Conservation (phyloP, 2,888 invertebrate species). For the Merodon equestris region DNA sequence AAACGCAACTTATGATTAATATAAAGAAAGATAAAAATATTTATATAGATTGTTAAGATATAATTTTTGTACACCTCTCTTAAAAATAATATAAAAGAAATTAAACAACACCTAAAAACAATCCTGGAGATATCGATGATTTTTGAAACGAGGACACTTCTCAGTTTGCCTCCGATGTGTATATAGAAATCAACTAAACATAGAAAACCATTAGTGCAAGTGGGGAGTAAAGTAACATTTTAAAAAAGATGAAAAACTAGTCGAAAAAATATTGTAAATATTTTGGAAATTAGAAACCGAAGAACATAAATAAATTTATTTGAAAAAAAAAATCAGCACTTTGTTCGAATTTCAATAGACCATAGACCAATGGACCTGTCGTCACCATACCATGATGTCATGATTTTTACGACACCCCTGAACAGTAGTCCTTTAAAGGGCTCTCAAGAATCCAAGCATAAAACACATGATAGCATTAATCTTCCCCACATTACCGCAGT, state of each 20-base stretch:
- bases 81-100: conserved; percentile 21
- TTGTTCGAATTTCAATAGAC: not conserved
- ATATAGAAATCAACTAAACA: conserved; percentile 34
- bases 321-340: conserved; percentile 16
- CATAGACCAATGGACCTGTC: too few relatives aligned
- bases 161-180: conserved; percentile 40
- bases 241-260: conserved; percentile 20
- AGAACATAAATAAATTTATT: conserved; percentile 63
- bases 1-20: conserved; percentile 65
- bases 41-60: conserved; percentile 48
- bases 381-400: too few relatives aligned
- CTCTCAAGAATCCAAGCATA: too few relatives aligned
- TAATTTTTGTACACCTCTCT: conserved; percentile 67
- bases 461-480: too few relatives aligned
- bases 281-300: conserved; percentile 64
- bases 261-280: conserved; percentile 51
- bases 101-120: conserved; percentile 4
- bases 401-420: too few relatives aligned
- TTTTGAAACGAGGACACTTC: conserved; percentile 24
- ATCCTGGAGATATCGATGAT: conserved; percentile 2
- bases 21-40: conserved; percentile 36
- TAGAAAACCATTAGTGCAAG: not conserved
- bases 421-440: too few relatives aligned
- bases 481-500: too few relatives aligned
- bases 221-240: conserved; percentile 32